Base-by-base conservation (phyloP, 92 coral and sea anemone species). In the Actinostola sp. region DNA sequence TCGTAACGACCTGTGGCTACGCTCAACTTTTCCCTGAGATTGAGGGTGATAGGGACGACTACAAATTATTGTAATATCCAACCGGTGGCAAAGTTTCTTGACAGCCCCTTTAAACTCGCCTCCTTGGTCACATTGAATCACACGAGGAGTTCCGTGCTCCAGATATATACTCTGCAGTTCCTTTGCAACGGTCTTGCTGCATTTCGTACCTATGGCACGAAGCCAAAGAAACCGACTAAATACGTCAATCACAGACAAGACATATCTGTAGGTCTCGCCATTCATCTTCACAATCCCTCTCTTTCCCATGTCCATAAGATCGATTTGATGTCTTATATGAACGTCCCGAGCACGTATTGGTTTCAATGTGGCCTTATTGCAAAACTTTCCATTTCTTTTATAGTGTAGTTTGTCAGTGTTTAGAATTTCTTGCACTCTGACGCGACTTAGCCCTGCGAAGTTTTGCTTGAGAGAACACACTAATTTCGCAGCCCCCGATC, bases 41-140 rank as follows among this genome's bases (percentile, higher is more conserved):
- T 78, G 78, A 5, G 84, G 77, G 54, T 68, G 70, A 44, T 75
- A 86, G 1, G 84, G 87, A 9, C 87, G 67, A 65, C 91, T 81
- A 56, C 70, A 26, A 20, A 80, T 69, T 21, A 65, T 53, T 14
- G 75, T 63, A n/a, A 80, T 57, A 31, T 69, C 30, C 38, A 75
- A 25, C 15, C 59, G 13, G 17, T 60, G 66, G 71, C 87, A 75
- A 25, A 75, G 58, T 52, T 53, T 50, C 36, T 82, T 73, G 8
- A 82, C 61, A 32, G 75, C 77, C 1, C 77, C 84, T 36, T 86
- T 66, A 39, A 86, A 86, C 43, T 82, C 92, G 14, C 63, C 24
- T 14, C 84, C 88, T 33, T 67, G 81, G 31, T 86, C 87, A 32
- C 77, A 50, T 56, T 86, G 91, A 20, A 76, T 25, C 12, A 71